Conservation (phyloP, 2,888 invertebrate genomes). For the Eupithecia insigniata region DNA sequence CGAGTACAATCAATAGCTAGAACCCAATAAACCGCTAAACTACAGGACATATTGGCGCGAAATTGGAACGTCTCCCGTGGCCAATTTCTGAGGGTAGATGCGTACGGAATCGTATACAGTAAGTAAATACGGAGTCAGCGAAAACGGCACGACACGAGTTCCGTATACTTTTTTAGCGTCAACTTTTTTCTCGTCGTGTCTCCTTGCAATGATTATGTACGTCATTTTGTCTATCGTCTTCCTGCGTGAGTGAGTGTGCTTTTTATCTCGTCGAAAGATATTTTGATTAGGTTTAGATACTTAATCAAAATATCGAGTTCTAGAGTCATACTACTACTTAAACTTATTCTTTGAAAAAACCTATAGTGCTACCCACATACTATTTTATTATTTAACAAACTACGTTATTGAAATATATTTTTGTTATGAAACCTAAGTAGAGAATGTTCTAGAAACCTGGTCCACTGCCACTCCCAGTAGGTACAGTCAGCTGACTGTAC, state of each 20-base stretch:
- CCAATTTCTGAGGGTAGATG: slow-evolving; percentile 74
- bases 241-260: not conserved
- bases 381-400: no score
- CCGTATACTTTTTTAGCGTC: not conserved
- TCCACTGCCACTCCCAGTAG: no score
- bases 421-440: no score
- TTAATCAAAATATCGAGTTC: no score
- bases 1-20: slow-evolving; percentile 56
- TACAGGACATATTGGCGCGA: slow-evolving; percentile 75
- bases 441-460: no score
- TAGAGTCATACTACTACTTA: no score
- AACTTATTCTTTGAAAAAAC: no score
- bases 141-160: slow-evolving; percentile 43
- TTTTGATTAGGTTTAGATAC: no score
- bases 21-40: slow-evolving; percentile 70
- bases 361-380: no score
- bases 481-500: no score
- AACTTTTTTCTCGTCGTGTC: not conserved
- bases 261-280: not conserved
- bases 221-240: not conserved
- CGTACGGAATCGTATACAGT: slow-evolving; percentile 58
- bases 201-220: not conserved
- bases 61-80: slow-evolving; percentile 74
- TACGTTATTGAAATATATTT: no score
- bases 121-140: slow-evolving; percentile 68